A percentile compares a stretch with the other conserved stretches of the same genome.
phyloP scores from a whole-genome alignment of 2,888 invertebrate species.

The Antheraea yamamai region DNA sequence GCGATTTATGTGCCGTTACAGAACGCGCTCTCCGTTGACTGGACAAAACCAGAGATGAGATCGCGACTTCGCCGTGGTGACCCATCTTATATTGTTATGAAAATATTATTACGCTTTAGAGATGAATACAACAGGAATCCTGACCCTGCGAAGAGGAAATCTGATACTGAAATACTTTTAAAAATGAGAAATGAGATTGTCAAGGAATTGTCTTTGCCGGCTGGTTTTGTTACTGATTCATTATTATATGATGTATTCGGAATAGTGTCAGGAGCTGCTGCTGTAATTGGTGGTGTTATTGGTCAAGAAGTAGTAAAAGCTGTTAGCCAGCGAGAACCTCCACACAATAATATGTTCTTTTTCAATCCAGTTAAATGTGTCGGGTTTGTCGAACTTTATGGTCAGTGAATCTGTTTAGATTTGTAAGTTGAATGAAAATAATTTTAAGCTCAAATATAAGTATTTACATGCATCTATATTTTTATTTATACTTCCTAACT shows the following conservation, averaged over 20 bases:
- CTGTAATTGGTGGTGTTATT: slow-evolving; percentile 95
- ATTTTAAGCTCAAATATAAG: slow-evolving; percentile 45
- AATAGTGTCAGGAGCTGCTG: slow-evolving; percentile 92
- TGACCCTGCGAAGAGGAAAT: slow-evolving; percentile 82
- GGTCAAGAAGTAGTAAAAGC: slow-evolving; percentile 98
- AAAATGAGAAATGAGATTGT: slow-evolving; percentile 85
- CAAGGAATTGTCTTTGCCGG: slow-evolving; percentile 74
- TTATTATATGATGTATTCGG: slow-evolving; percentile 86
- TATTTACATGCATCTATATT: slow-evolving; percentile 34
- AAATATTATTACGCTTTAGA: slow-evolving; percentile 89
- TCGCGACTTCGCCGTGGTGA: slow-evolving; percentile 86
- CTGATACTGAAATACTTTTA: slow-evolving; percentile 84
- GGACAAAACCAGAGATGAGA: slow-evolving; percentile 80
- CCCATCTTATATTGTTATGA: slow-evolving; percentile 87
- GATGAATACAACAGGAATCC: slow-evolving; percentile 88
- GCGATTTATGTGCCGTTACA: slow-evolving; percentile 86
- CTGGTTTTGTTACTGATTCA: slow-evolving; percentile 73
- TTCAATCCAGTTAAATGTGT: slow-evolving; percentile 90
- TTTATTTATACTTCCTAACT: slow-evolving; percentile 17
- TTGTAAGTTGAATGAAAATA: slow-evolving; percentile 31
- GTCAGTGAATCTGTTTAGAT: slow-evolving; percentile 64
- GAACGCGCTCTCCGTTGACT: slow-evolving; percentile 85
- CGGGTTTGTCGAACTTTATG: slow-evolving; percentile 89
- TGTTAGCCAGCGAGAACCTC: slow-evolving; percentile 93
- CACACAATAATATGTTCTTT: slow-evolving; percentile 95